A percentile compares a stretch with the other conserved stretches of the same genome.
phyloP scores from a whole-genome alignment of 2,888 invertebrate species.

The Onthophagus sagittarius region DNA sequence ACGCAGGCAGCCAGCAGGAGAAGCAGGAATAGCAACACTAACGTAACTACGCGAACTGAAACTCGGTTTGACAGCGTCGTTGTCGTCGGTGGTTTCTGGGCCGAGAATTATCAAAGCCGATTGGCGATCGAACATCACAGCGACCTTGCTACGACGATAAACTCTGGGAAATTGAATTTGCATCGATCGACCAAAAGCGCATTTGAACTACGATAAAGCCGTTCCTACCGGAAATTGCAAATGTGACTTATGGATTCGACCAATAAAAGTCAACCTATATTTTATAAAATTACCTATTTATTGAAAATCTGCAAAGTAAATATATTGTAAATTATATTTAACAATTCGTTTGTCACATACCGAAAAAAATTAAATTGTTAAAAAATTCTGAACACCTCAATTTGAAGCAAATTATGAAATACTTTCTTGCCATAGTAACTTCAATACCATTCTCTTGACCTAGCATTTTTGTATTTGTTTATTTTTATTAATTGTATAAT shows the following conservation, averaged over 20 bases:
- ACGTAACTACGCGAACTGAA: neutral
- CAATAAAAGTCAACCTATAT: neutral
- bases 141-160: neutral
- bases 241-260: neutral
- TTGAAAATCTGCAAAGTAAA: no score
- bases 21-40: neutral
- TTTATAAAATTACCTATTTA: neutral
- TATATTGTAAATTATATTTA: no score
- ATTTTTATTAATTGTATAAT: no score
- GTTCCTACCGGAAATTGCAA: neutral
- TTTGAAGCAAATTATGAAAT: no score
- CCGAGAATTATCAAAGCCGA: neutral
- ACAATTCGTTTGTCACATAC: no score
- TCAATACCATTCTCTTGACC: no score
- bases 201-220: neutral
- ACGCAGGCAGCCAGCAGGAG: neutral
- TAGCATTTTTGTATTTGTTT: no score
- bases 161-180: neutral
- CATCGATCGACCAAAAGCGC: neutral
- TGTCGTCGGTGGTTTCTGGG: slow-evolving; percentile 4
- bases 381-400: no score
- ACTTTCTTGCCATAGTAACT: no score
- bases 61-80: neutral
- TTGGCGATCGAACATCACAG: neutral
- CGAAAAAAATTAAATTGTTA: no score